Evolutionary conservation across 2,888 invertebrate species (phyloP).

Genomic region (Zaprionus obscuricornis): DNA sequence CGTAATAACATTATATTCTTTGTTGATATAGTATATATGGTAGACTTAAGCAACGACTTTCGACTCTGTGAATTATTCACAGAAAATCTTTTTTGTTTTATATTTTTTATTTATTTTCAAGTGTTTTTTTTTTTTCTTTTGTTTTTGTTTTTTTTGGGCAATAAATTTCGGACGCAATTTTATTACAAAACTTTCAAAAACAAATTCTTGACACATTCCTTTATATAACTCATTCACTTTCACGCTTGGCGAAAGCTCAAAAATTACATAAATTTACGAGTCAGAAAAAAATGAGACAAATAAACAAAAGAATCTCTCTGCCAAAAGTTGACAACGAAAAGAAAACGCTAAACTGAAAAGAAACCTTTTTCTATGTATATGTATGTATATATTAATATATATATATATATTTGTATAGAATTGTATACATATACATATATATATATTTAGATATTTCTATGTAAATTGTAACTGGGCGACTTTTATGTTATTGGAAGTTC

Average conservation of each 20-base stretch:
- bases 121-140: no score
- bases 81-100: slow-evolving; percentile 4
- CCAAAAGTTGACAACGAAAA: slow-evolving; percentile 24
- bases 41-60: slow-evolving; percentile 35
- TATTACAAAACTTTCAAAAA: slow-evolving; percentile 50
- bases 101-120: no score
- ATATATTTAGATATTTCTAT: slow-evolving; percentile 17
- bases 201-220: slow-evolving; percentile 52
- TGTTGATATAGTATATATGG: background rate
- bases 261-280: slow-evolving; percentile 62
- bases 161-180: slow-evolving; percentile 26
- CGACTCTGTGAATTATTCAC: background rate
- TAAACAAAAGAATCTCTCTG: slow-evolving; percentile 43
- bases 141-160: no score
- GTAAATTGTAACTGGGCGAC: slow-evolving; percentile 30
- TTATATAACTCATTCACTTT: slow-evolving; percentile 66
- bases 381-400: slow-evolving; percentile 1
- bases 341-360: slow-evolving; percentile 40
- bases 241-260: slow-evolving; percentile 59
- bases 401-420: slow-evolving; percentile 13
- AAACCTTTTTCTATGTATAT: slow-evolving; percentile 12
- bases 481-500: slow-evolving; percentile 20
- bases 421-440: slow-evolving; percentile 17
- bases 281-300: no score
- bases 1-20: background rate